These are phyloP conservation scores for Pandion haliaetus DNA, from an alignment of 2,113 vertebrate species.

Conservation along the genomic window DNA sequence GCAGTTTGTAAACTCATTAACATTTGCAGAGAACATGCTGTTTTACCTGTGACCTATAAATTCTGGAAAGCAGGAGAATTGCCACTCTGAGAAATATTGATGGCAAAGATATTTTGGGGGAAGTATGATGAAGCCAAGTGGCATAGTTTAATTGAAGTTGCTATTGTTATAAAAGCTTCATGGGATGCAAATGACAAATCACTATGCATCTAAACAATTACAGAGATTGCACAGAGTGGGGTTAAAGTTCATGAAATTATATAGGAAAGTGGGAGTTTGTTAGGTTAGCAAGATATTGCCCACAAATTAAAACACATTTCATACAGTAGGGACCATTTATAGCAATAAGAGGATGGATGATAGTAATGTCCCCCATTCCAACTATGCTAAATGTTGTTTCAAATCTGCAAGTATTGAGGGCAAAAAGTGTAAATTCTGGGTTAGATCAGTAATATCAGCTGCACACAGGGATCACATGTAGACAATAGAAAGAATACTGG, in stretches of 20 bases:
- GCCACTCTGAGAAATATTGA: not conserved
- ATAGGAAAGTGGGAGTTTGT: not conserved
- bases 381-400: not conserved
- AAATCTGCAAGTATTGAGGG: not conserved
- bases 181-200: not conserved
- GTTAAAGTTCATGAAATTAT: not conserved
- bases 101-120: not conserved
- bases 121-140: not conserved
- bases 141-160: not conserved
- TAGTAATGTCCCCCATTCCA: not conserved
- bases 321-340: not conserved
- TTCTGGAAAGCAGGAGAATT: slow-evolving; percentile 17
- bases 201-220: not conserved
- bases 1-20: slow-evolving; percentile 63
- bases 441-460: not conserved
- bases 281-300: not conserved
- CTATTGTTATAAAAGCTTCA: not conserved
- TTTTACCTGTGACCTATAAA: slow-evolving; percentile 52
- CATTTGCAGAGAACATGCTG: slow-evolving; percentile 38
- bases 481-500: not conserved
- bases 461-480: not conserved
- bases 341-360: not conserved
- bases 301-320: not conserved
- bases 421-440: not conserved
- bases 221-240: not conserved